phyloP scores from a whole-genome alignment of 2,888 invertebrate genomes.

The Drosophila yooni region DNA sequence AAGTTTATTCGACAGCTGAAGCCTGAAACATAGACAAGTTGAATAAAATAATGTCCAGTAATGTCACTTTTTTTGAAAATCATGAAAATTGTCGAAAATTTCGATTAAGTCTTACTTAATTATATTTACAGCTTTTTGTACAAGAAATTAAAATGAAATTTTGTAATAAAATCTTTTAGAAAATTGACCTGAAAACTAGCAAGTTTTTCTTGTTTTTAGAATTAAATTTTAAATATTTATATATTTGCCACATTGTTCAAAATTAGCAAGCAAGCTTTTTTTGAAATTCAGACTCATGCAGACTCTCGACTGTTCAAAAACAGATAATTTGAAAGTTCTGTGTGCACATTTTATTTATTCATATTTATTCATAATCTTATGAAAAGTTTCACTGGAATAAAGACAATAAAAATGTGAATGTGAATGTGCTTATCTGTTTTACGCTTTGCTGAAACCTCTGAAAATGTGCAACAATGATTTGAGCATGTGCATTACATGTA shows the following conservation, averaged over 20 bases:
- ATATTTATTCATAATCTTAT: rapidly evolving
- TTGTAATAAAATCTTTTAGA: neutral
- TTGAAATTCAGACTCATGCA: neutral
- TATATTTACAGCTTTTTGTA: no score
- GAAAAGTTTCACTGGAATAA: neutral
- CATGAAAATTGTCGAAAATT: no score
- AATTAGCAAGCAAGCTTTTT: neutral
- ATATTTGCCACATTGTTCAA: no score
- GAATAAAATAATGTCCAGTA: neutral
- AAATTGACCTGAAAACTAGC: neutral
- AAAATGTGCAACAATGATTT: neutral
- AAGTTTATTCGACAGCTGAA: neutral
- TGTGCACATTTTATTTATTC: neutral
- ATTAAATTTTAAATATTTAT: neutral
- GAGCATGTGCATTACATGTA: no score
- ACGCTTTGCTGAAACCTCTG: rapidly evolving
- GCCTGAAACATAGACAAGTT: neutral
- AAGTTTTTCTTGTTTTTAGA: neutral
- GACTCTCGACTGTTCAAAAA: neutral
- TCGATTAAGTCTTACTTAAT: no score
- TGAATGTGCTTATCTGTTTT: neutral
- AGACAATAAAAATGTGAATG: neutral
- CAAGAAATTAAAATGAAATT: no score
- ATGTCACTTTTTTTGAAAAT: neutral
- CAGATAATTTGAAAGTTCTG: rapidly evolving